Evolutionary conservation across 2,113 vertebrate species (phyloP).

Genomic region (Crotalus horridus): DNA sequence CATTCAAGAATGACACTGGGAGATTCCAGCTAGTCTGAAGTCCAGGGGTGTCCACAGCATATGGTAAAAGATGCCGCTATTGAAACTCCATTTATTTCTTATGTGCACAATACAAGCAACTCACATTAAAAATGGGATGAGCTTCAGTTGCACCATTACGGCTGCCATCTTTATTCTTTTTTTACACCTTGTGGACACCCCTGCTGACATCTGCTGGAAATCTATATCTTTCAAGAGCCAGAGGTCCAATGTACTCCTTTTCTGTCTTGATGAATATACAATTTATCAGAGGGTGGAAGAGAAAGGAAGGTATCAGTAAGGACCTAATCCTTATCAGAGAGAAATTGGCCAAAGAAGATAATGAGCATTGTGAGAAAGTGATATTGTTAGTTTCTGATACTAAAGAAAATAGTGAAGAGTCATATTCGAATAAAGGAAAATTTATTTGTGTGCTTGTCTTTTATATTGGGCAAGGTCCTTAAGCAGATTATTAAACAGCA

Average conservation of each 20-base stretch:
- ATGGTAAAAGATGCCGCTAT: background rate
- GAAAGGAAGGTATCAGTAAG: background rate
- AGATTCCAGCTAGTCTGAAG: background rate
- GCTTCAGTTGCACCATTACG: background rate
- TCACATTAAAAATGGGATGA: background rate
- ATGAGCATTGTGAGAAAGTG: background rate
- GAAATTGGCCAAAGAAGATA: background rate
- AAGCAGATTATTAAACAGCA: background rate
- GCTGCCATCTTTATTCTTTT: background rate
- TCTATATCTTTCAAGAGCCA: background rate
- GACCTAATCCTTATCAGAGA: background rate
- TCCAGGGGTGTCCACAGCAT: background rate
- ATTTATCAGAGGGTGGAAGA: background rate
- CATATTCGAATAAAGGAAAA: too few relatives aligned
- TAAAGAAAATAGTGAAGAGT: background rate
- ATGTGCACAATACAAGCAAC: background rate
- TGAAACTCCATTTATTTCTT: background rate
- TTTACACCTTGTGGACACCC: background rate
- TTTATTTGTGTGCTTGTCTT: background rate
- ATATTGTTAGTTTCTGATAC: background rate
- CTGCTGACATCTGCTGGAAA: background rate
- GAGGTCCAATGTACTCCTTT: background rate
- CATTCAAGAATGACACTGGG: background rate
- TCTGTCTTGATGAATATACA: background rate
- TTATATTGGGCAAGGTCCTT: background rate